phyloP scores from a whole-genome alignment of 2,797 vertebrate genomes.

The Spinibarbus caldwelli region DNA sequence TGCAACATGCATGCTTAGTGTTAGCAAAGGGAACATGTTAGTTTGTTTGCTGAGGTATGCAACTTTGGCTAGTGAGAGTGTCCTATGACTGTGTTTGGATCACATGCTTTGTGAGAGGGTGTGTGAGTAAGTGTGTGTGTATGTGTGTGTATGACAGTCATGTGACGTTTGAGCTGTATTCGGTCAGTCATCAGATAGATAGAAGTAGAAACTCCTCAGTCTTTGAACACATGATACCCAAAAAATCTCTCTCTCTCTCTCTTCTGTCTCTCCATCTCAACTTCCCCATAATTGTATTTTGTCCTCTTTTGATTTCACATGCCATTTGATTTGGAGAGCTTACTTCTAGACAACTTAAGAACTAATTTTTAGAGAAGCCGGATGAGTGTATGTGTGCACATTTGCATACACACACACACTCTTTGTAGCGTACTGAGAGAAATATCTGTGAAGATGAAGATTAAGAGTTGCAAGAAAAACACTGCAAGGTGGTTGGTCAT shows the following conservation, averaged over 20 bases:
- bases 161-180: slow-evolving; percentile 54
- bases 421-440: neutral
- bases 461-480: slow-evolving; percentile 55
- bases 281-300: no score
- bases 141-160: slow-evolving; percentile 51
- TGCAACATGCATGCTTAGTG: slow-evolving; percentile 11
- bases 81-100: slow-evolving; percentile 59
- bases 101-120: slow-evolving; percentile 56
- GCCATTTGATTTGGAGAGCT: neutral
- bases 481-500: slow-evolving; percentile 6
- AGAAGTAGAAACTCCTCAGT: slow-evolving; percentile 13
- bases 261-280: no score
- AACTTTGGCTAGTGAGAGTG: slow-evolving; percentile 49
- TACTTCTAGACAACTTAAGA: neutral
- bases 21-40: slow-evolving; percentile 50
- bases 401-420: neutral
- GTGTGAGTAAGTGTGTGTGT: no score
- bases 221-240: slow-evolving; percentile 14
- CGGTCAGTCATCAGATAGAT: slow-evolving; percentile 49
- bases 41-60: slow-evolving; percentile 62
- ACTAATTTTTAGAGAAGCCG: neutral
- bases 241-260: neutral
- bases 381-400: neutral
- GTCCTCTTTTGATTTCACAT: no score
- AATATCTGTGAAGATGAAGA: slow-evolving; percentile 58